Conservation (phyloP, 2,113 vertebrate genomes). For the Pristiophorus japonicus region DNA sequence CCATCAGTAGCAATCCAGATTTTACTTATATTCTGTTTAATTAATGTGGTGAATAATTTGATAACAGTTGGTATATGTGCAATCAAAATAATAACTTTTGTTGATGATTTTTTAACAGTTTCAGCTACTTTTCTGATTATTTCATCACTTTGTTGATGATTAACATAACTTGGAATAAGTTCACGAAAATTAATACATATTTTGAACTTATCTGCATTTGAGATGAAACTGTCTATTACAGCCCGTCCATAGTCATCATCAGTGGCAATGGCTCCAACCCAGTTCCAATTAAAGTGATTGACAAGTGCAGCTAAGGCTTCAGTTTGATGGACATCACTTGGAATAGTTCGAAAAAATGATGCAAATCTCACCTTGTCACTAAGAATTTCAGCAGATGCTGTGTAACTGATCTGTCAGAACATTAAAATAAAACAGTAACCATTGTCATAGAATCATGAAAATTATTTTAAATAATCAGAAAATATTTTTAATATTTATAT, state of each 20-base stretch:
- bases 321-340: neutral
- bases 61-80: neutral
- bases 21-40: neutral
- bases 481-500: neutral
- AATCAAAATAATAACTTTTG: neutral
- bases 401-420: neutral
- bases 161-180: neutral
- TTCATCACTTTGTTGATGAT: neutral
- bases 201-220: neutral
- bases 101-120: neutral
- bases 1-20: neutral
- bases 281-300: constrained; percentile 24
- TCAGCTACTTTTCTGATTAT: neutral
- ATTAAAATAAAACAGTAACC: neutral
- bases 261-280: neutral
- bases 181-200: neutral
- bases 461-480: neutral
- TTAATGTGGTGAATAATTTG: neutral
- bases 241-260: neutral
- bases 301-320: neutral
- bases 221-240: neutral
- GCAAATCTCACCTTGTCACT: neutral
- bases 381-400: neutral
- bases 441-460: neutral
- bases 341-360: constrained; percentile 7